A percentile compares a stretch with the other conserved stretches of the same genome.
Conservation (phyloP, 2,797 vertebrate species). For the Lycodopsis pacificus region DNA sequence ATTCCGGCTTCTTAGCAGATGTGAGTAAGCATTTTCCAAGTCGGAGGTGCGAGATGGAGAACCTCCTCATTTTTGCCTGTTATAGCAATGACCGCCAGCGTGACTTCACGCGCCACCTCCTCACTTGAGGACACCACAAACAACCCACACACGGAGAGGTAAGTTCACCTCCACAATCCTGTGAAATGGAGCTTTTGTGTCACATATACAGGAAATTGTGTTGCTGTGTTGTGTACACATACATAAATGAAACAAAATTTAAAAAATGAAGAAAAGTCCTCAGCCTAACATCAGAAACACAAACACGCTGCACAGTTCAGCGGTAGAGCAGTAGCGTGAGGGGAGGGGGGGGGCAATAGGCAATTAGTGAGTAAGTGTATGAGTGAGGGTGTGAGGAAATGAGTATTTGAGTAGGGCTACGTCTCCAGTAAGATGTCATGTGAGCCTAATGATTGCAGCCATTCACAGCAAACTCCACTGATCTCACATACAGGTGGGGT, state of each 20-base stretch:
- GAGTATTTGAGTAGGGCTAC: slow-evolving; percentile 8
- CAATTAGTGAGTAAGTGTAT: slow-evolving; percentile 26
- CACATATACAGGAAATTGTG: background rate
- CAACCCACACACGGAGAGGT: slow-evolving; percentile 12
- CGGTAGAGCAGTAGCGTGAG: background rate
- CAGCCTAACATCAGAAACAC: slow-evolving; percentile 6
- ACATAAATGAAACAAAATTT: background rate
- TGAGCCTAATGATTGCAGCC: background rate
- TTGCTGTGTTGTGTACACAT: background rate
- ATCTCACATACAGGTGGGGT: background rate
- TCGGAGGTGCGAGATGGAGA: slow-evolving; percentile 68
- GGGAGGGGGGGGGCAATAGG: background rate
- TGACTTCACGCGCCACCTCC: slow-evolving; percentile 41
- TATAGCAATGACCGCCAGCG: slow-evolving; percentile 46
- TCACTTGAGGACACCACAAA: slow-evolving; percentile 40
- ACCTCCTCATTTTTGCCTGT: slow-evolving; percentile 44
- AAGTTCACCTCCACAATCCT: slow-evolving; percentile 5
- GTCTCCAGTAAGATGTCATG: too few relatives aligned
- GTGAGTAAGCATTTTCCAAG: slow-evolving; percentile 76
- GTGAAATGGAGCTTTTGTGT: slow-evolving; percentile 20
- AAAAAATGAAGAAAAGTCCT: background rate
- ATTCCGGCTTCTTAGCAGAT: slow-evolving; percentile 77
- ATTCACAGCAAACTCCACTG: slow-evolving; percentile 16
- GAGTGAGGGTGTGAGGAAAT: slow-evolving; percentile 42
- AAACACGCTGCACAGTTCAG: background rate